phyloP scores from a whole-genome alignment of 2,888 invertebrate genomes.

The Malthinus flaveolus region DNA sequence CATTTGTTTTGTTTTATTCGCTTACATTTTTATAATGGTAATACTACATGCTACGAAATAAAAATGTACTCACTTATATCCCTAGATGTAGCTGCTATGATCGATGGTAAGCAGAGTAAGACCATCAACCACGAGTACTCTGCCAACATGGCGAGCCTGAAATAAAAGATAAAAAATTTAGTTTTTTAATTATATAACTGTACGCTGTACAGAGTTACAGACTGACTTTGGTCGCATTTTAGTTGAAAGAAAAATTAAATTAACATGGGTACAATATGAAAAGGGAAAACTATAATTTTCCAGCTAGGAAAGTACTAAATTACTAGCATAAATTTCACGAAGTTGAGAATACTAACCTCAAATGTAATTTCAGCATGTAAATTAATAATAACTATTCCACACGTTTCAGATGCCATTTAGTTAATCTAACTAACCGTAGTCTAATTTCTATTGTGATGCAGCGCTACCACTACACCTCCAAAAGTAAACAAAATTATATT shows the following conservation, averaged over 20 bases:
- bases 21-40: background rate
- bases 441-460: conserved; percentile 8
- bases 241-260: background rate
- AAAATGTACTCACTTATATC: conserved; percentile 46
- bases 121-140: conserved; percentile 46
- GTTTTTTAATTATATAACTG: background rate
- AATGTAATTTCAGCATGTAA: conserved; percentile 22
- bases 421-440: conserved; percentile 21
- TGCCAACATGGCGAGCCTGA: conserved; percentile 42
- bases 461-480: background rate
- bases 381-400: conserved; percentile 22
- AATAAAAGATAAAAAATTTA: conserved; percentile 1
- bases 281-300: conserved; percentile 19
- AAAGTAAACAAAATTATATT: background rate
- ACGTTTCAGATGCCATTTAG: conserved; percentile 21
- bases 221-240: no score
- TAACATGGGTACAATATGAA: background rate
- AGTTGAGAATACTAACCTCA: conserved; percentile 20
- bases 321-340: conserved; percentile 17
- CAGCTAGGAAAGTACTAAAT: conserved; percentile 14
- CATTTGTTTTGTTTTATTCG: no score
- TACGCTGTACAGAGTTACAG: no score
- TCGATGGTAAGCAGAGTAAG: conserved; percentile 46
- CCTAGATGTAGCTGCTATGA: conserved; percentile 44
- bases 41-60: background rate